Percentiles rank a stretch among this genome's conserved stretches.
These are phyloP conservation scores for Eptesicus fuscus DNA, from an alignment of 2,113 vertebrate genomes.

Conservation along the genomic window DNA sequence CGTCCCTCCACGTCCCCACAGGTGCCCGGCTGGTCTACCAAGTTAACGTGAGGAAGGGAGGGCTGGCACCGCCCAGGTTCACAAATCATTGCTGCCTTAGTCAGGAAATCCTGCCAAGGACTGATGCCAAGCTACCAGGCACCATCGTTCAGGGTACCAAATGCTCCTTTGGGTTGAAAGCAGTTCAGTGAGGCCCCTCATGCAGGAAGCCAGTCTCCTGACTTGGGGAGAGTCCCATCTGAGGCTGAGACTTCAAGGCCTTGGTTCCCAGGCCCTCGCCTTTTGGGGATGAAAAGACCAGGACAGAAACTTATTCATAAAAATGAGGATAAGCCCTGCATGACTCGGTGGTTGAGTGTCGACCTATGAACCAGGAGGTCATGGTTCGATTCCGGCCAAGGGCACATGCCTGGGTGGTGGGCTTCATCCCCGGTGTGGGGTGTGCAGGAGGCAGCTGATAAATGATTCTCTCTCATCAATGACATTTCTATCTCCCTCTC, in stretches of 20 bases:
- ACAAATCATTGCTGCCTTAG: too few species aligned
- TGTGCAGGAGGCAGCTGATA: too few species aligned
- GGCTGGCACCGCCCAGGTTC: not conserved
- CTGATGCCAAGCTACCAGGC: too few species aligned
- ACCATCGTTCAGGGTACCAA: too few species aligned
- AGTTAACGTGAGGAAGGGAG: not conserved
- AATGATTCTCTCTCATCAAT: too few species aligned
- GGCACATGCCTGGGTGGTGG: too few species aligned
- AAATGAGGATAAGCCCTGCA: not conserved
- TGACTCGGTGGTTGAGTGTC: too few species aligned
- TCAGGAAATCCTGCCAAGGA: not conserved
- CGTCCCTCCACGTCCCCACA: not conserved
- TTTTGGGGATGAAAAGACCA: not conserved
- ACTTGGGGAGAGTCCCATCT: not conserved
- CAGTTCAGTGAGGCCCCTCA: fast-evolving
- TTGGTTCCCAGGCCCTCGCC: not conserved
- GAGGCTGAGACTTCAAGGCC: not conserved
- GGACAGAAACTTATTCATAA: not conserved
- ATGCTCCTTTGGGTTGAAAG: not conserved
- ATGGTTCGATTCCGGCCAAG: too few species aligned
- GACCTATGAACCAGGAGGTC: too few species aligned
- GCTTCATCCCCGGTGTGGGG: too few species aligned
- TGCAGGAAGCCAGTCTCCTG: not conserved
- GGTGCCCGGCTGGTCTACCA: not conserved
- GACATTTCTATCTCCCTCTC: too few species aligned